These are phyloP conservation scores for Aspiorhynchus laticeps DNA, from an alignment of 2,113 vertebrate species.

Conservation along the genomic window DNA sequence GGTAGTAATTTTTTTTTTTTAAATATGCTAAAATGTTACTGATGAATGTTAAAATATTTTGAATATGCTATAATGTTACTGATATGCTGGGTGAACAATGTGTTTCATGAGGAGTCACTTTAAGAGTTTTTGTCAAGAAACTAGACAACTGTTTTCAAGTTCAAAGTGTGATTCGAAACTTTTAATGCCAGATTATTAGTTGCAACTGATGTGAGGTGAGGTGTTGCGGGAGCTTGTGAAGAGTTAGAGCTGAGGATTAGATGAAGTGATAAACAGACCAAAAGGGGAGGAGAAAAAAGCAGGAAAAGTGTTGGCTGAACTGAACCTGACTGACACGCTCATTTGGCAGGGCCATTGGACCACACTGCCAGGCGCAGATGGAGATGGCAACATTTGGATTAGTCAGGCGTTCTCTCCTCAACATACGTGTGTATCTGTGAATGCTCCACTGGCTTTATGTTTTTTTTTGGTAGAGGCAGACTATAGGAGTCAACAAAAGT, in stretches of 20 bases:
- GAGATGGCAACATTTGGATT: slow-evolving; percentile 68
- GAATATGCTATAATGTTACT: background rate
- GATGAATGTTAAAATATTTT: background rate
- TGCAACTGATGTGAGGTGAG: slow-evolving; percentile 47
- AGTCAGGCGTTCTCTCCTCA: slow-evolving; percentile 65
- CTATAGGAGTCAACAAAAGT: slow-evolving; percentile 49
- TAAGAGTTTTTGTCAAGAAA: background rate
- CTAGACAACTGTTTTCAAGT: background rate
- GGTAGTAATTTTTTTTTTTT: background rate
- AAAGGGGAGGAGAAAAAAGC: slow-evolving; percentile 36
- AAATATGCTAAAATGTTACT: background rate
- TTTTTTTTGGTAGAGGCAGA: slow-evolving; percentile 2
- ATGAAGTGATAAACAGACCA: slow-evolving; percentile 52
- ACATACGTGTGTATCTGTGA: slow-evolving; percentile 56
- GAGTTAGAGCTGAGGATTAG: slow-evolving; percentile 51
- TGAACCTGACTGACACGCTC: slow-evolving; percentile 72
- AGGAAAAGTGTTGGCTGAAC: slow-evolving; percentile 61
- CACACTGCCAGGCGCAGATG: slow-evolving; percentile 68
- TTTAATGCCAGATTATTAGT: slow-evolving; percentile 23
- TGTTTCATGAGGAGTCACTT: background rate
- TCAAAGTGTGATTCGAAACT: slow-evolving; percentile 10
- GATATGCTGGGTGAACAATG: background rate
- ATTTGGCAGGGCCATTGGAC: slow-evolving; percentile 67
- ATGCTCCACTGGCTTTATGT: slow-evolving; percentile 51
- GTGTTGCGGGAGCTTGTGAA: slow-evolving; percentile 43